Conservation (phyloP, 2,888 invertebrate species). For the Lamellibrachia columna region DNA sequence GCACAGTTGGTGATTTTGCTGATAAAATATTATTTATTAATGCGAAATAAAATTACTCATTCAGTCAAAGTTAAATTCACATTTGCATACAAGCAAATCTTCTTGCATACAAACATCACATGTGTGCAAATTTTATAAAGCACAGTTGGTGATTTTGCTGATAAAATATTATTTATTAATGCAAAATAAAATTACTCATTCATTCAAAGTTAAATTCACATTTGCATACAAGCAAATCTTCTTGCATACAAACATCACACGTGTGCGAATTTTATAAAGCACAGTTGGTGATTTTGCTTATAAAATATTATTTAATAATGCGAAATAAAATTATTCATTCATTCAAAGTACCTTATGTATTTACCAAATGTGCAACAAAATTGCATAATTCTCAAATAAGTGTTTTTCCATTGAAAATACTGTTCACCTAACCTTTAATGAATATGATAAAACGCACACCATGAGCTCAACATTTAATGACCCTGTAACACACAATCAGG, state of each 20-base stretch:
- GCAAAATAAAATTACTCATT: not conserved
- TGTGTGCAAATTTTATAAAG: not conserved
- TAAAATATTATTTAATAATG: not conserved
- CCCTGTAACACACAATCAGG: not conserved
- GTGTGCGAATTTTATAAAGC: not conserved
- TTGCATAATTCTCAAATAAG: not conserved
- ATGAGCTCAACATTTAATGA: not conserved
- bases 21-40: not conserved
- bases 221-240: no score
- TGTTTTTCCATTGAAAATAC: not conserved
- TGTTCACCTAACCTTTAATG: not conserved
- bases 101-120: no score
- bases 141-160: not conserved
- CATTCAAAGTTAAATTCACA: not conserved
- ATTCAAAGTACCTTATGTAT: not conserved
- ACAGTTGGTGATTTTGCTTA: not conserved
- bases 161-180: not conserved
- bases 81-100: no score
- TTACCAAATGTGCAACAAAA: not conserved
- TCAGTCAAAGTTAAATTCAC: not conserved
- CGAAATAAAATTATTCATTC: not conserved
- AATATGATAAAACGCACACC: not conserved
- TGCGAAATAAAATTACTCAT: not conserved
- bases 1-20: not conserved
- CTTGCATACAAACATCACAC: no score